Evolutionary conservation across 2,797 vertebrate species (phyloP).

Genomic region (Premnoplex brunnescens): DNA sequence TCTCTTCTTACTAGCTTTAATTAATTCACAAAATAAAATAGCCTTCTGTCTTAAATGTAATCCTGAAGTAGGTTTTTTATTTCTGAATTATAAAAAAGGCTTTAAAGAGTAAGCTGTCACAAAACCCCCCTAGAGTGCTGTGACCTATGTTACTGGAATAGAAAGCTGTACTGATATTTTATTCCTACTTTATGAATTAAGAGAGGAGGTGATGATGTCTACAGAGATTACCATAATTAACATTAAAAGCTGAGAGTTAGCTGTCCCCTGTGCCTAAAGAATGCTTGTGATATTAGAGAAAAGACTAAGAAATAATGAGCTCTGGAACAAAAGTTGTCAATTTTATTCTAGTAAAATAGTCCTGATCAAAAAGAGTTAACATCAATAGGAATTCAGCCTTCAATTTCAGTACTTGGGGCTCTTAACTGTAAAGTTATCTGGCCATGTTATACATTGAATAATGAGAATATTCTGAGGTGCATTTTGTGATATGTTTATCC

Average conservation of each 20-base stretch:
- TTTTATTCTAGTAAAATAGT: conserved; percentile 22
- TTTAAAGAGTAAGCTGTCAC: conserved; percentile 19
- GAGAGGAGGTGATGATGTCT: conserved; percentile 13
- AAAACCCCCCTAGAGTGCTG: not conserved
- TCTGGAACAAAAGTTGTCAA: conserved; percentile 18
- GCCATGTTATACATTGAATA: not conserved
- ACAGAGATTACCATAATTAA: conserved; percentile 36
- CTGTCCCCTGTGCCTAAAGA: not conserved
- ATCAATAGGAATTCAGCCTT: not conserved
- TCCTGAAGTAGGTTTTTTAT: conserved; percentile 28
- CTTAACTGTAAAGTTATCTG: not conserved
- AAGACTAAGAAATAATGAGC: conserved; percentile 50
- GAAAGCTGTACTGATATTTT: conserved; percentile 9
- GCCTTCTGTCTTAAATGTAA: not conserved
- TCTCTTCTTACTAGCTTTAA: conserved; percentile 8
- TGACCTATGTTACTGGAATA: not conserved
- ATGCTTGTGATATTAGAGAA: conserved; percentile 1
- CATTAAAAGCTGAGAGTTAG: conserved; percentile 32
- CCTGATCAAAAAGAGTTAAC: conserved; percentile 47
- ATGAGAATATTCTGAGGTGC: not conserved
- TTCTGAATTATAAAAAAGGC: conserved; percentile 46
- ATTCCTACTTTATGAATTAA: conserved; percentile 46
- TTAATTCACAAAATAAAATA: not conserved
- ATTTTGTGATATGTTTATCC: not conserved
- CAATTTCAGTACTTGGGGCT: not conserved